Percentiles rank a stretch among this genome's conserved stretches.
Conservation (phyloP, 2,888 invertebrate species). For the Caenorhabditis wallacei region DNA sequence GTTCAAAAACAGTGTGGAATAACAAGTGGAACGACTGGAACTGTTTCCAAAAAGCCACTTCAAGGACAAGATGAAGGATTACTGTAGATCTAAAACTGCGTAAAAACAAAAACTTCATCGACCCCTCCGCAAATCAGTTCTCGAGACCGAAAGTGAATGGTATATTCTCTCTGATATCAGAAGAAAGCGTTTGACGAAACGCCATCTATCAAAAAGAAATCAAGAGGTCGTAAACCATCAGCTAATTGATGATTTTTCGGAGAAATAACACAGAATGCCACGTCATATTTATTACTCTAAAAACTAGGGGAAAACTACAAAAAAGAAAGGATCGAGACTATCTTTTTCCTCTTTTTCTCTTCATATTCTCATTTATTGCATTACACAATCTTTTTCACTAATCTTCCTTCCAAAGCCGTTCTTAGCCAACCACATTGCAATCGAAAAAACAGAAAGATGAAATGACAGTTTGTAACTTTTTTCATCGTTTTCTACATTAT, state of each 20-base stretch:
- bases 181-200: neutral
- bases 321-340: constrained; percentile 35
- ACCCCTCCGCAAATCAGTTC: constrained; percentile 24
- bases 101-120: neutral
- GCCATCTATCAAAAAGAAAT: constrained; percentile 46
- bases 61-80: neutral
- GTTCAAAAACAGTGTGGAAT: too few relatives aligned
- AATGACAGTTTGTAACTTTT: constrained; percentile 56
- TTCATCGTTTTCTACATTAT: constrained; percentile 1
- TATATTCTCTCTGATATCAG: neutral
- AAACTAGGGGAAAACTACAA: constrained; percentile 8
- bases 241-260: constrained; percentile 48
- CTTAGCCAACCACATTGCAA: constrained; percentile 39
- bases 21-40: neutral
- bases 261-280: constrained; percentile 27
- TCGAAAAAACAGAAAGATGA: constrained; percentile 29
- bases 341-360: neutral
- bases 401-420: constrained; percentile 59
- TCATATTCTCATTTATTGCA: constrained; percentile 36
- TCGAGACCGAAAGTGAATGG: constrained; percentile 27
- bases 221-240: constrained; percentile 53
- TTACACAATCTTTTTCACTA: constrained; percentile 57
- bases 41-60: neutral
- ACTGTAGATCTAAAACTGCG: neutral
- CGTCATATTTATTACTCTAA: constrained; percentile 34